These are phyloP conservation scores for Lathamus discolor DNA, from an alignment of 2,113 vertebrate species.

Conservation along the genomic window DNA sequence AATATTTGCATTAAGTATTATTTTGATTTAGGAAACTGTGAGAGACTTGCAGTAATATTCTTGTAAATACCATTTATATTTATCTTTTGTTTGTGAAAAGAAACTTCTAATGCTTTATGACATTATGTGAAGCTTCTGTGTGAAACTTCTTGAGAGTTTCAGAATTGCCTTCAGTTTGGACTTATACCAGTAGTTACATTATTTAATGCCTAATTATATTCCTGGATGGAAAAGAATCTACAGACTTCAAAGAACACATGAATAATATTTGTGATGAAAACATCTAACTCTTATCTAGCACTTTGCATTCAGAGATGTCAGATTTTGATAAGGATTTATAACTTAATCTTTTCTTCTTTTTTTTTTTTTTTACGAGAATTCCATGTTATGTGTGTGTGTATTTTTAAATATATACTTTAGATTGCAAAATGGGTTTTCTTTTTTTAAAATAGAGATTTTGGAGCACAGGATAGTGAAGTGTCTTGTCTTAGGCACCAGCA, in stretches of 20 bases:
- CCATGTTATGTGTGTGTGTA: not conserved
- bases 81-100: not conserved
- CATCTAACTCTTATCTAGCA: not conserved
- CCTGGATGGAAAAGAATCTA: not conserved
- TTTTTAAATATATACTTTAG: not conserved
- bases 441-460: not conserved
- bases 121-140: not conserved
- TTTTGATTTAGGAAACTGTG: not conserved
- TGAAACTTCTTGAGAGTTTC: not conserved
- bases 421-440: not conserved
- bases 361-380: not conserved
- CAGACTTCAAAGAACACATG: not conserved
- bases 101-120: not conserved
- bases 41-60: not conserved
- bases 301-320: not conserved
- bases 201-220: not conserved
- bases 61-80: not conserved
- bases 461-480: not conserved
- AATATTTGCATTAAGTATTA: not conserved
- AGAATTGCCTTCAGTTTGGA: not conserved
- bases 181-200: not conserved
- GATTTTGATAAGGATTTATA: not conserved
- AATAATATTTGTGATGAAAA: not conserved
- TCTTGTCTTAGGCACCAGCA: not conserved
- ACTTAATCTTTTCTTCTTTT: not conserved